Base-by-base conservation (phyloP, 2,888 invertebrate species). In the Thera britannica region DNA sequence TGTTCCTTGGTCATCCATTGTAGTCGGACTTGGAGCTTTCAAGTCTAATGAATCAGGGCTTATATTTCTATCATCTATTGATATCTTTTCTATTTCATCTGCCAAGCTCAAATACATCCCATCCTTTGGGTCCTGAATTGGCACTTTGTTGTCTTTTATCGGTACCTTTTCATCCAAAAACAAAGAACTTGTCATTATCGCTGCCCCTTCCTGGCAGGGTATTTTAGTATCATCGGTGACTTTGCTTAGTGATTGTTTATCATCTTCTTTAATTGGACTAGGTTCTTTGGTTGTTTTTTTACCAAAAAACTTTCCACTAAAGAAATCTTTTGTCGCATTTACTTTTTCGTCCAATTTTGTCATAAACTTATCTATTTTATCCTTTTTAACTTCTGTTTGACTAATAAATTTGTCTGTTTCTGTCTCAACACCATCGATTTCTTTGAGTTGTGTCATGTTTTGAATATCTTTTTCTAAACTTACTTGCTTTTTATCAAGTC, bases 401-500 rank as follows among this genome's bases (percentile, higher is more conserved):
- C 62, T 81, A 74, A 57, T 76, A 74, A 72, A 75, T 48, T 77
- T 79, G 62, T 77, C 79, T 46, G 77, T 72, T 68, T 78, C 79
- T 58, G 79, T 80, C 70, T 83, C 82, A 49, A 71, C 76, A 77
- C 82, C 83, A 83, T 84, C 83, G 79, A 80, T 77, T 55, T 63
- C 66, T 59, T 62, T 68, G 3, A 55, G 23, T 63, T 55, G n/a
- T 36, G 54, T 49, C 3, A 60, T 59, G 65, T 68, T 63, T 35
- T 65, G 65, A 70, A 78, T 78, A 83, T 85, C 80, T 77, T 83
- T 88, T 85, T 90, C 90, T 85, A 81, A 79, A 88, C 86, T 76
- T 81, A 89, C 89, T 90, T 90, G 90, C 87, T 78, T 87, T 73
- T 77, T 71, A 87, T 89, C 90, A 90, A 90, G 89, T 90, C 81